Base-by-base conservation (phyloP, 2,888 invertebrate genomes). In the Dynastes hyllus region DNA sequence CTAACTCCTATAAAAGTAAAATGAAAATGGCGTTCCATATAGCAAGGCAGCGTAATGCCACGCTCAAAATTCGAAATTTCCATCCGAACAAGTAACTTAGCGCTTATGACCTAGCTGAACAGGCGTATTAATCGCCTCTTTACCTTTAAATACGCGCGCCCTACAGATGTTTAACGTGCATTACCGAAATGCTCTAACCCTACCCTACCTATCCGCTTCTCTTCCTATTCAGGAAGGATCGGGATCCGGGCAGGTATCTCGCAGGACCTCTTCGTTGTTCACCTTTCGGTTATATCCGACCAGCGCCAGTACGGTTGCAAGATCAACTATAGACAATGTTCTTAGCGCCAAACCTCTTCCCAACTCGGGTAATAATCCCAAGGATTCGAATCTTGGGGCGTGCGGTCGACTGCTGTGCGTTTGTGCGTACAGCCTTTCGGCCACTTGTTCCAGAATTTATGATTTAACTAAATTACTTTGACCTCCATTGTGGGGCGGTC, bases 371-470 rank as follows among this genome's bases (percentile, higher is more conserved):
- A 63, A 63, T 63, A 63, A 29, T 63, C 63, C 63, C 8, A 63
- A 63, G 63, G 63, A 32, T 63, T 29, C 63, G 63, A 63, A 29
- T 63, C 29, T 29, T 63, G 29, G 29, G 63, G 27, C 32, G 63
- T 63, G 11, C 29, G 63, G 29, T 32, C 5, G 32, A 32, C 61
- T 22, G 27, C 22, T 9, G 29, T 27, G 61, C 61, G 29, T n/a
- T 29, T 63, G 29, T 63, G 63, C 29, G 63, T 32, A 11, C 11
- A 27, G 11, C 11, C 45, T 11, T 29, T 63, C 63, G 29, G 29
- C 29, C 63, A 63, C 63, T 63, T 63, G 63, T 63, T 32, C 32
- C 63, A 63, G 32, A 63, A 63, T 63, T 63, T 63, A 63, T 63
- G 63, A 63, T 63, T 29, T 63, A 63, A 63, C 32, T 63, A 63